Evolutionary conservation across 2,888 invertebrate species (phyloP), one percentile per base, ranked within the genome.

Genomic region (Ramazzottius varieornatus): DNA sequence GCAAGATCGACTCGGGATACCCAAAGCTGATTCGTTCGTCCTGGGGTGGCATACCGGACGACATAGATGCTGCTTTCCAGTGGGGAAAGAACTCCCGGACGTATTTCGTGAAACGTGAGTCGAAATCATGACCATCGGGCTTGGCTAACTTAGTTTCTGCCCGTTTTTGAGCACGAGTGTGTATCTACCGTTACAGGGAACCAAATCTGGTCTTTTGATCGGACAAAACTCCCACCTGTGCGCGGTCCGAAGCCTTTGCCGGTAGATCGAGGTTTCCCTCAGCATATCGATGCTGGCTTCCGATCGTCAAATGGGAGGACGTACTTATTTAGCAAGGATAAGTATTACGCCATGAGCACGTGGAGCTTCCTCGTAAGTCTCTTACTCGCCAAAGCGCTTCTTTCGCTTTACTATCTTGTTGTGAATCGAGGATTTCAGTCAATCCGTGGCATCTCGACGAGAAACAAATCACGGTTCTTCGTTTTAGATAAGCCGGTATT

Each of bases 31-130:
- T 75, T 24, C 68, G 69, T 2, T 70, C 71, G 32, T 73, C 73
- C 1, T 75, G 74, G 67, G 70, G 70, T n/a, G 75, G 75, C 1
- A 69, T 75, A 4, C 74, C 75, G 2, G 67, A 69, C 54, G 70
- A 73, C 65, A 68, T 75, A 1, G 74, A 74, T 66, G 72, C 74
- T 1, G 72, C 73, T 29, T 74, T 75, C 68, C 73, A 74, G 1
- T 75, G 74, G 73, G 72, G 73, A 46, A 73, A 73, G 1, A 74
- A 75, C 67, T 72, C 72, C 8, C 72, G 72, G 66, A 73, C 74
- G 1, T 75, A 75, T 67, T 73, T 75, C 67, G 70, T 73, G 2
- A 74, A 74, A 72, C 74, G 74, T 74, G 4, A 24, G 54, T 40
- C 40, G 20, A 20, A n/a, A n/a, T n/a, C n/a, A n/a, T n/a, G n/a